phyloP scores from a whole-genome alignment of 2,888 invertebrate genomes.

The Clepsis dumicolana region DNA sequence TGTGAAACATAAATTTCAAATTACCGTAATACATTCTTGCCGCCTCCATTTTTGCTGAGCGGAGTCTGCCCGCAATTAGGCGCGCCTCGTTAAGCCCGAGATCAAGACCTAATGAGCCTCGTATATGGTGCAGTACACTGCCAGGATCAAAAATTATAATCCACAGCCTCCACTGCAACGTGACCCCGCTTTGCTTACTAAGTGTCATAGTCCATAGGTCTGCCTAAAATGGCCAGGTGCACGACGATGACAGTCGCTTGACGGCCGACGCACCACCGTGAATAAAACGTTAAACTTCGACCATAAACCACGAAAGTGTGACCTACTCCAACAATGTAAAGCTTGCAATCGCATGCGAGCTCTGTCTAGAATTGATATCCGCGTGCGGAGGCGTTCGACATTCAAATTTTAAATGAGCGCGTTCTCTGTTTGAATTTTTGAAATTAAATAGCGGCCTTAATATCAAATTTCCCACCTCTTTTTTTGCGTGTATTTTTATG shows the following conservation, averaged over 20 bases:
- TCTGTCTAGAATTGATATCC: conserved; percentile 43
- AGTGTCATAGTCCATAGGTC: conserved; percentile 45
- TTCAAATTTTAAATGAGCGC: conserved; percentile 59
- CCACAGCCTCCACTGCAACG: conserved; percentile 56
- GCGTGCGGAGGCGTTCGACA: conserved; percentile 56
- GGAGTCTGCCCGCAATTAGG: conserved; percentile 72
- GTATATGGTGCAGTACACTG: conserved; percentile 79
- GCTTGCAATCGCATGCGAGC: conserved; percentile 50
- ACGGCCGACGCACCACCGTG: conserved; percentile 62
- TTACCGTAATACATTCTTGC: conserved; percentile 65
- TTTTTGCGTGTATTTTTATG: conserved; percentile 63
- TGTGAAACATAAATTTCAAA: conserved; percentile 73
- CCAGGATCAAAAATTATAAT: conserved; percentile 79
- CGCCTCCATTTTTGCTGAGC: conserved; percentile 66
- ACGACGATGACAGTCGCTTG: conserved; percentile 67
- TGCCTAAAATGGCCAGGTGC: conserved; percentile 49
- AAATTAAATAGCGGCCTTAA: conserved; percentile 68
- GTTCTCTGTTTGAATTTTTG: conserved; percentile 59
- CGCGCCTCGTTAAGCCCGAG: conserved; percentile 76
- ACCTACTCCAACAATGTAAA: conserved; percentile 50
- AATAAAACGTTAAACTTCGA: conserved; percentile 58
- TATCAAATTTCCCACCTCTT: conserved; percentile 51
- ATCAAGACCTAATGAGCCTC: conserved; percentile 82
- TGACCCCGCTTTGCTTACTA: conserved; percentile 48
- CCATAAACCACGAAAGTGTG: conserved; percentile 49